Conservation (phyloP, 2,113 vertebrate species). For the Lepus timidus region DNA sequence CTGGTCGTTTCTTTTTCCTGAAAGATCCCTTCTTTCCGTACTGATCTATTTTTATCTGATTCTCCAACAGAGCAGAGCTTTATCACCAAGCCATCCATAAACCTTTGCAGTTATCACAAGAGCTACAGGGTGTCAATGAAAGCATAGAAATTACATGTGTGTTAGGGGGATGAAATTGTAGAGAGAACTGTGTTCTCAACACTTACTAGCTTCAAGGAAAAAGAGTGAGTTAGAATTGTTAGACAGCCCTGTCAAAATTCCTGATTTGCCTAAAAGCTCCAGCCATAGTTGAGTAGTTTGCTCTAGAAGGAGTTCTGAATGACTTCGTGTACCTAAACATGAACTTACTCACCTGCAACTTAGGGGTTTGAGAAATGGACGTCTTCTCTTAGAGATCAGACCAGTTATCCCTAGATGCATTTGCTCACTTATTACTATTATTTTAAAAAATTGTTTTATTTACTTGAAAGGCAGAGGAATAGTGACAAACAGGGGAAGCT, state of each 20-base stretch:
- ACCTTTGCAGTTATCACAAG: background rate
- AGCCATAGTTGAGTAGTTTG: background rate
- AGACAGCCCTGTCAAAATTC: conserved; percentile 32
- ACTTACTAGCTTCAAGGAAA: background rate
- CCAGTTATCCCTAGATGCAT: too few relatives aligned
- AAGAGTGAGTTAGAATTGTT: background rate
- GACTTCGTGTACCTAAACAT: background rate
- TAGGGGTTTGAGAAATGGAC: background rate
- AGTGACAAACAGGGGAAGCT: too few relatives aligned
- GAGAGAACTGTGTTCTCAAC: background rate
- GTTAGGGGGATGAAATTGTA: background rate
- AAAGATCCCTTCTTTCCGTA: background rate
- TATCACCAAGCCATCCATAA: background rate
- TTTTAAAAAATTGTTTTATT: too few relatives aligned
- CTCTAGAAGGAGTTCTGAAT: conserved; percentile 27
- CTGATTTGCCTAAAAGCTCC: background rate
- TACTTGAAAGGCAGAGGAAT: background rate
- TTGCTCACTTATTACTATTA: too few relatives aligned
- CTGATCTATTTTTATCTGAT: background rate
- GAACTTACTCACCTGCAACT: background rate
- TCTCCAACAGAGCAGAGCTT: background rate
- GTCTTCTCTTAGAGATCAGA: background rate
- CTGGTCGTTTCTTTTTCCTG: background rate
- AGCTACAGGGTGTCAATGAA: background rate
- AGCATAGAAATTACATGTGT: background rate